phyloP scores from a whole-genome alignment of 2,888 invertebrate genomes.

The Tachina fera region DNA sequence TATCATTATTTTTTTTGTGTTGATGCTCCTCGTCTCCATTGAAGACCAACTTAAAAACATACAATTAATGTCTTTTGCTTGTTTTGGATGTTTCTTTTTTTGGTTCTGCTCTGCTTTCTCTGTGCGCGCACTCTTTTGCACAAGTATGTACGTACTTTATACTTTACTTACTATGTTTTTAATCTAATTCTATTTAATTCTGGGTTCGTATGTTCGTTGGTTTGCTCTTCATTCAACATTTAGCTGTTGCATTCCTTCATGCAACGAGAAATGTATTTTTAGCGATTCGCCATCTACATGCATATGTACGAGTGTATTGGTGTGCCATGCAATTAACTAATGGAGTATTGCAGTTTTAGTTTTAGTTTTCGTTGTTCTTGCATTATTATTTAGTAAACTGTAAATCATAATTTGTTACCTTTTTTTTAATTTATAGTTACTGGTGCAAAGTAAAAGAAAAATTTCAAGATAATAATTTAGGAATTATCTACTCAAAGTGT shows the following conservation, averaged over 20 bases:
- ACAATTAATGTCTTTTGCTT: constrained; percentile 43
- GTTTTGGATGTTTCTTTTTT: constrained; percentile 11
- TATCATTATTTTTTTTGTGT: not conserved
- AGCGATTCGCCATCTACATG: constrained; percentile 12
- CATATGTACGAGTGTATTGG: not conserved
- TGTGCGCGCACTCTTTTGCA: constrained; percentile 29
- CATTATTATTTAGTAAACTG: constrained; percentile 55
- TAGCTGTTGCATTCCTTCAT: constrained; percentile 62
- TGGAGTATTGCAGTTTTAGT: constrained; percentile 19
- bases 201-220: constrained; percentile 25
- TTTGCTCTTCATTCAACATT: constrained; percentile 35
- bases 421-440: constrained; percentile 56
- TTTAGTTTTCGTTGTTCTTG: constrained; percentile 7
- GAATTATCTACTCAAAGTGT: constrained; percentile 63
- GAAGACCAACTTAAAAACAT: constrained; percentile 50
- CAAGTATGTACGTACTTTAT: constrained; percentile 21
- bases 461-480: constrained; percentile 12
- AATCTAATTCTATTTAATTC: constrained; percentile 67
- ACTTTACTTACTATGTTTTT: constrained; percentile 45
- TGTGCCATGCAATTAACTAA: constrained; percentile 40
- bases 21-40: constrained; percentile 35
- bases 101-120: constrained; percentile 69
- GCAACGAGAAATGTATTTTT: constrained; percentile 52
- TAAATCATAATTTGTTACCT: constrained; percentile 67
- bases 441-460: constrained; percentile 38